Percentiles rank a stretch among this genome's conserved stretches.
phyloP scores from a whole-genome alignment of 2,888 invertebrate genomes.

The Morpho helenor region DNA sequence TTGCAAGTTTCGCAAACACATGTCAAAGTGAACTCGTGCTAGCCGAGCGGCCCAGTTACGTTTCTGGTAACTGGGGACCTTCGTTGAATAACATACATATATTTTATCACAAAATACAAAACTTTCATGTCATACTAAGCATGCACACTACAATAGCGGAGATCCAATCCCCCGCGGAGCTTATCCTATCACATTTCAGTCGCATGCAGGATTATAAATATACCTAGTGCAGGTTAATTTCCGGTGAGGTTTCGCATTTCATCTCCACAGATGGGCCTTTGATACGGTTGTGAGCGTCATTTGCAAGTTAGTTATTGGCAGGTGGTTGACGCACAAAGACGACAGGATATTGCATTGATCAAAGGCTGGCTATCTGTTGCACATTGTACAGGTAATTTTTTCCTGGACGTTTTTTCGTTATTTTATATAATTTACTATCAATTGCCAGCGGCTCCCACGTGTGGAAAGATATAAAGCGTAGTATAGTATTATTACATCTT shows the following conservation, averaged over 20 bases:
- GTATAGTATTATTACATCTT: too few species aligned
- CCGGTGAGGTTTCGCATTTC: conserved; percentile 19
- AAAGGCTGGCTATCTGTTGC: background rate
- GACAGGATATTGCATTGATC: conserved; percentile 17
- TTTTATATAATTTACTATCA: too few species aligned
- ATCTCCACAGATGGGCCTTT: conserved; percentile 20
- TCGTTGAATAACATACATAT: background rate
- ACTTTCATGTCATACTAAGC: conserved; percentile 2
- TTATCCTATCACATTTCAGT: conserved; percentile 5
- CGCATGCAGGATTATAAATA: conserved; percentile 7
- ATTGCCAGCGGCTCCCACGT: too few species aligned
- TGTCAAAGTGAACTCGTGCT: too few species aligned
- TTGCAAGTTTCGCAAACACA: too few species aligned
- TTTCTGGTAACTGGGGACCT: background rate
- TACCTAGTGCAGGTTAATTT: conserved; percentile 19
- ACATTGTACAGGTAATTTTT: background rate
- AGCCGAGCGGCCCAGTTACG: too few species aligned
- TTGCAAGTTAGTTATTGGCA: conserved; percentile 13
- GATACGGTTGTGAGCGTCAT: conserved; percentile 19
- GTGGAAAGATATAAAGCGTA: too few species aligned
- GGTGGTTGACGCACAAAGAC: conserved; percentile 7
- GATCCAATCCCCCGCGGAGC: conserved; percentile 3
- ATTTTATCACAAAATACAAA: background rate
- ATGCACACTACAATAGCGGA: conserved; percentile 5
- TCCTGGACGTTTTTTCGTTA: too few species aligned